Percentiles rank a stretch among this genome's conserved stretches.
Evolutionary conservation across 2,888 invertebrate species (phyloP).

Genomic region (Caenorhabditis sp.): DNA sequence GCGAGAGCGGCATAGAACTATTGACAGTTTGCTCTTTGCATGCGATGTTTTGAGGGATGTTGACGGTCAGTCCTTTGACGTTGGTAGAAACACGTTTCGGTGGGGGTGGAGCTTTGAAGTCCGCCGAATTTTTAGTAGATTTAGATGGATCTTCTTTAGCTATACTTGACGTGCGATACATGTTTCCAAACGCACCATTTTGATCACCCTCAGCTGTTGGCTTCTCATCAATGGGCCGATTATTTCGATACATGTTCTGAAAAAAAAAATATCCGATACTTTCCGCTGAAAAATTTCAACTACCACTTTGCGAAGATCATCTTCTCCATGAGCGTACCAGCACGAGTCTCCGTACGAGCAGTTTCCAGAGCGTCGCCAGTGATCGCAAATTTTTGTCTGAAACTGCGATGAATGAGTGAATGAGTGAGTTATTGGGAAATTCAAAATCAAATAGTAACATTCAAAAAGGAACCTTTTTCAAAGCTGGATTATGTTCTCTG

Average conservation of each 20-base stretch:
- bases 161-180: neutral
- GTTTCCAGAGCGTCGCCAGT: constrained; percentile 57
- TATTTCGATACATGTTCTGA: neutral
- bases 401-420: constrained; percentile 27
- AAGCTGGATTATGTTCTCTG: constrained; percentile 42
- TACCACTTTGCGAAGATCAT: constrained; percentile 59
- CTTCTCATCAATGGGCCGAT: constrained; percentile 9
- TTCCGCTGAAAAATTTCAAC: too few relatives aligned
- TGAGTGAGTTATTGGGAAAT: neutral
- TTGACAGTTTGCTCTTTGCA: constrained; percentile 22
- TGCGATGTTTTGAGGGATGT: constrained; percentile 48
- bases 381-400: constrained; percentile 68
- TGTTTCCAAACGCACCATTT: neutral
- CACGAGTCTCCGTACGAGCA: constrained; percentile 63
- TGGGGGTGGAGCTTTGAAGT: neutral
- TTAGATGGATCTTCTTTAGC: neutral
- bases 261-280: too few relatives aligned
- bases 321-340: constrained; percentile 66
- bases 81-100: constrained; percentile 57
- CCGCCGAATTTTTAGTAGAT: neutral
- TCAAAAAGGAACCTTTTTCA: constrained; percentile 47
- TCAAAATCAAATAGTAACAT: neutral
- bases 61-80: constrained; percentile 62
- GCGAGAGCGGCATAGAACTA: constrained; percentile 55
- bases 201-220: constrained; percentile 11